Conservation (phyloP, 1,140 invertebrate species). For the Megalopta genalis region DNA sequence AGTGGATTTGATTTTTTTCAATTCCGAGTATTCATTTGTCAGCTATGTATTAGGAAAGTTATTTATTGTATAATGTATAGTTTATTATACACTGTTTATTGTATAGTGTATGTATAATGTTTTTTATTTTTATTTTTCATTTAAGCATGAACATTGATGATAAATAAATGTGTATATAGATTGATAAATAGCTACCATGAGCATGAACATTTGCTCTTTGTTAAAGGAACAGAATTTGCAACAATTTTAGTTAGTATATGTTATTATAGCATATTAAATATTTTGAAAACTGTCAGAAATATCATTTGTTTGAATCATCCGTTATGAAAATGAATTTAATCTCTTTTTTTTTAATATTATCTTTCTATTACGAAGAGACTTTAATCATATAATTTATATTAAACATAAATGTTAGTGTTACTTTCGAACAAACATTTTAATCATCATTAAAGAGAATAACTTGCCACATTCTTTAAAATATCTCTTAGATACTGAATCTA, state of each 20-base stretch:
- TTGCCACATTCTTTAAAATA: neutral
- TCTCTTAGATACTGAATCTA: neutral
- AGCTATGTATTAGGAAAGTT: neutral
- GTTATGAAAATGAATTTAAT: neutral
- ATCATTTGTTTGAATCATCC: neutral
- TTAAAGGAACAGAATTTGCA: neutral
- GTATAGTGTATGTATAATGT: neutral
- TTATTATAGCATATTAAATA: neutral
- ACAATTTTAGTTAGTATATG: neutral
- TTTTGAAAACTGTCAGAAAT: neutral
- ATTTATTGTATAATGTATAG: neutral
- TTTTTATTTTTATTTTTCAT: neutral
- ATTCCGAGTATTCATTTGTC: neutral
- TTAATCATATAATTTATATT: neutral
- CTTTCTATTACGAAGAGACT: neutral
- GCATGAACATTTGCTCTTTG: neutral
- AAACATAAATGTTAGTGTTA: neutral
- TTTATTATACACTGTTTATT: too few relatives aligned
- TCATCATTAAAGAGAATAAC: neutral
- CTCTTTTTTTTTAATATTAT: neutral
- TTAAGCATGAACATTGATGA: conserved; percentile 24
- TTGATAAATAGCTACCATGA: conserved; percentile 2
- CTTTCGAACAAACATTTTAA: neutral
- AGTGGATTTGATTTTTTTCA: neutral
- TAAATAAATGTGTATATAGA: conserved; percentile 23